Evolutionary conservation across 2,888 invertebrate genomes (phyloP).

Genomic region (Helobdella robusta): DNA sequence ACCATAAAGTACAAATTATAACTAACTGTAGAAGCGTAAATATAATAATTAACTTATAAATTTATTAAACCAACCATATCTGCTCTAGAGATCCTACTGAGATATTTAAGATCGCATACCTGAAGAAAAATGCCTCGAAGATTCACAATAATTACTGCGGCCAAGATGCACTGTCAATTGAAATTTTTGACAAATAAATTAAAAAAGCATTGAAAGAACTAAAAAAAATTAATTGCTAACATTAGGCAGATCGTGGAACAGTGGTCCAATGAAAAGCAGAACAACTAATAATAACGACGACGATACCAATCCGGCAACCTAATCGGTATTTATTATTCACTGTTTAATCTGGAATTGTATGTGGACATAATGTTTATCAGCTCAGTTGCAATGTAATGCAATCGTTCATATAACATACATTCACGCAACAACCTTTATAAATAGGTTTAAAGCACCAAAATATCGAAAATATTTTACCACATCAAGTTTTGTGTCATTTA

Average conservation of each 20-base stretch:
- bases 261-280: slow-evolving; percentile 75
- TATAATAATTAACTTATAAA: neutral
- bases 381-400: no score
- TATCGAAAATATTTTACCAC: no score
- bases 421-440: no score
- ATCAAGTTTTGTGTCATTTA: no score
- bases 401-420: no score
- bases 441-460: no score
- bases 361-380: no score
- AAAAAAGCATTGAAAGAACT: neutral
- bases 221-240: slow-evolving; percentile 19
- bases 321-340: no score
- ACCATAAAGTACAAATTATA: neutral
- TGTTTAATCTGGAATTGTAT: no score
- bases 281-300: slow-evolving; percentile 66
- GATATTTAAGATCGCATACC: slow-evolving; percentile 42
- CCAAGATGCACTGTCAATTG: slow-evolving; percentile 45
- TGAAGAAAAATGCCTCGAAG: slow-evolving; percentile 49
- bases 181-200: neutral
- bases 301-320: slow-evolving; percentile 55
- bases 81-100: slow-evolving; percentile 44
- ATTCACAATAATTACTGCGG: slow-evolving; percentile 47
- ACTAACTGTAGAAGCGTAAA: neutral
- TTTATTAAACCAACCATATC: slow-evolving; percentile 47
- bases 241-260: slow-evolving; percentile 73